Conservation (phyloP, 2,113 vertebrate species). For the Malurus melanocephalus region DNA sequence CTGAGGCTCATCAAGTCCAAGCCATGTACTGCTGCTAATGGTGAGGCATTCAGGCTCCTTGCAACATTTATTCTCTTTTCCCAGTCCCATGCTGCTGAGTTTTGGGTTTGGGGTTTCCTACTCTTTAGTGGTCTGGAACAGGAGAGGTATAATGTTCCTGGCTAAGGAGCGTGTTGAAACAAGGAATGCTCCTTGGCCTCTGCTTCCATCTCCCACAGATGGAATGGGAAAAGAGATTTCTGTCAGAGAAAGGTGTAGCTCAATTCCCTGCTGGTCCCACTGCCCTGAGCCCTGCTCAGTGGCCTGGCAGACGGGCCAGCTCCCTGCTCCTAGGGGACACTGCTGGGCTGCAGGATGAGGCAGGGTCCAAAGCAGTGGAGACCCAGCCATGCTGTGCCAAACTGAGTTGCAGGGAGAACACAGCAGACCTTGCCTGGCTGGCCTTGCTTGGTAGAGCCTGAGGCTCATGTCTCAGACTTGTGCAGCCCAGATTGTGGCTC, state of each 20-base stretch:
- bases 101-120: not conserved
- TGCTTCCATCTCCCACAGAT: not conserved
- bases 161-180: not conserved
- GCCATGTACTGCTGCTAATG: not conserved
- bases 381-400: not conserved
- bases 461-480: not conserved
- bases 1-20: not conserved
- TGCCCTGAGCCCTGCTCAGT: not conserved
- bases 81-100: not conserved
- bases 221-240: no score
- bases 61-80: not conserved
- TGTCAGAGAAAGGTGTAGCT: not conserved
- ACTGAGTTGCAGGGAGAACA: fast-evolving
- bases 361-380: not conserved
- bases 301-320: fast-evolving
- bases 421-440: not conserved
- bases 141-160: not conserved
- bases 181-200: not conserved
- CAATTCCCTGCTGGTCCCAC: not conserved
- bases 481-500: not conserved
- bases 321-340: not conserved
- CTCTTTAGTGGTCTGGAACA: not conserved
- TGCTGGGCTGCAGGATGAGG: not conserved
- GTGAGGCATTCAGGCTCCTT: not conserved
- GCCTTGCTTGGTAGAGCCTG: not conserved